These are phyloP conservation scores for Cynaeus angustus DNA, from an alignment of 2,888 invertebrate genomes.

Conservation along the genomic window DNA sequence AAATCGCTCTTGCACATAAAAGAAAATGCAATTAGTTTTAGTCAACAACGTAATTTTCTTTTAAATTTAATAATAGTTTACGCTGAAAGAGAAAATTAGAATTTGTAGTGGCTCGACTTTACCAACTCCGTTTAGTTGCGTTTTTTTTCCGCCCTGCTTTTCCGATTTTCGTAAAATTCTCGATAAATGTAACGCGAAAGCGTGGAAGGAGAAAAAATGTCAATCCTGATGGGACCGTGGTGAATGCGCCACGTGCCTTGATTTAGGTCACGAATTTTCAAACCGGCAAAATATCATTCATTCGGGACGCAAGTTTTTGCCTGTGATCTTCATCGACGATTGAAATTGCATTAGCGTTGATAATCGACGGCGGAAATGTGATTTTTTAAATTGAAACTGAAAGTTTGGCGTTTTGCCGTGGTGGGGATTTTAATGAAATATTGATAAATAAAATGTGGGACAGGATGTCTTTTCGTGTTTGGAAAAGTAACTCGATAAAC, in stretches of 20 bases:
- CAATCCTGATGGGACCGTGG: constrained; percentile 18
- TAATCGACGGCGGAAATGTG: constrained; percentile 33
- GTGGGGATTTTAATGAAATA: constrained; percentile 9
- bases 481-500: background rate
- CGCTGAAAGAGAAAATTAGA: too few relatives aligned
- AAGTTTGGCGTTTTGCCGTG: constrained; percentile 23
- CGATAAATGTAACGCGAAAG: constrained; percentile 1
- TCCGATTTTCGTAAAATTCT: constrained; percentile 2
- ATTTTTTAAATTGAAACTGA: constrained; percentile 40
- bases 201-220: constrained; percentile 7
- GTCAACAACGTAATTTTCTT: too few relatives aligned
- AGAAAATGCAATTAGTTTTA: too few relatives aligned
- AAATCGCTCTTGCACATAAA: too few relatives aligned
- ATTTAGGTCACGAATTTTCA: constrained; percentile 32
- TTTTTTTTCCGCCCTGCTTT: too few relatives aligned
- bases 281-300: constrained; percentile 26
- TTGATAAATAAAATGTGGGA: constrained; percentile 29
- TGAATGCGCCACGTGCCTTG: constrained; percentile 27
- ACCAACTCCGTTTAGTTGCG: too few relatives aligned
- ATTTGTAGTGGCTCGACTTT: too few relatives aligned
- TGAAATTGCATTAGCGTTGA: constrained; percentile 31
- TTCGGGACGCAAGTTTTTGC: constrained; percentile 25
- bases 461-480: constrained; percentile 18
- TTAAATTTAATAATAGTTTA: too few relatives aligned
- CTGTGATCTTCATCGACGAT: constrained; percentile 23